Base-by-base conservation (phyloP, 2,888 invertebrate species). In the Ectemnius cavifrons region DNA sequence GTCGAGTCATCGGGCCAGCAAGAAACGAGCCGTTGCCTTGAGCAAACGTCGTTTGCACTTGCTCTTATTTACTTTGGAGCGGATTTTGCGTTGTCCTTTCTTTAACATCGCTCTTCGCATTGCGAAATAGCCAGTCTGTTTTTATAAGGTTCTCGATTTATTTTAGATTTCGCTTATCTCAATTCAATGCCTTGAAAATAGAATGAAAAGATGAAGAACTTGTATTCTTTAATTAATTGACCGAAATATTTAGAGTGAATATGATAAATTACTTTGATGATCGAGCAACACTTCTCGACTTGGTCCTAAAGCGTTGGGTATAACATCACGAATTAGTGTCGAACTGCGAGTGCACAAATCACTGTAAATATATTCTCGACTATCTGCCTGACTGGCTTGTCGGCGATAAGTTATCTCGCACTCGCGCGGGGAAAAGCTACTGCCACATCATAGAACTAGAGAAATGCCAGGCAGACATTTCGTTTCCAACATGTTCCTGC, bases 1-100 rank as follows among this genome's bases (percentile, higher is more conserved):
- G 80, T 61, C 68, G 71, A 82, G 82, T 82, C 82, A 82, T 63
- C 66, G 68, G 37, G 47, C 49, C 52, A 16, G 64, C 63, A 78
- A 80, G 74, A 80, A 80, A 64, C 71, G 27, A 63, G 64, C 65
- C 46, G 59, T 46, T 56, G 62, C 57, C 67, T 71, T 23, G 52
- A 57, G 60, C 62, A 62, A 52, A 56, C 61, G 66, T 75, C 67
- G 56, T 80, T 67, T 18, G 66, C 82, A 69, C 67, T 82, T 78
- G 75, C 62, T 72, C 68, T 74, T 80, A 70, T 80, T 78, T 74
- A 67, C 61, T 14, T 60, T 23, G 18, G 3, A 47, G 11, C 52
- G 16, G 8, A 37, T 52, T 63, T 14, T 59, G 27, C n/a, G 11
- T 37, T 8, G 37, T n/a, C 14, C 49, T 49, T 63, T 49, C 63